phyloP scores from a whole-genome alignment of 2,888 invertebrate species.

The Drosophila kanekoi region DNA sequence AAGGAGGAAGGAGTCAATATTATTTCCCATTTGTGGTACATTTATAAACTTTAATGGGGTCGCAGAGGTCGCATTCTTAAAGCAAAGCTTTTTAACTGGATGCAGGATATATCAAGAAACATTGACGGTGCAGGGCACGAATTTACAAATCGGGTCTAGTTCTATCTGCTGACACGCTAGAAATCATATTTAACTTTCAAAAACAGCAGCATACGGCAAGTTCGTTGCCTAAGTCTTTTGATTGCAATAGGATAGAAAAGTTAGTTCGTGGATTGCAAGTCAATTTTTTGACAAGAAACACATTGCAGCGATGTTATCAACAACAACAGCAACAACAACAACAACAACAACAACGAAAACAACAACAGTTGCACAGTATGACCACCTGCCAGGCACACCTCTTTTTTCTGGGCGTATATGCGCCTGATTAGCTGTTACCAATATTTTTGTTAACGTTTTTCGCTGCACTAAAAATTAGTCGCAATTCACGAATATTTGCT shows the following conservation, averaged over 20 bases:
- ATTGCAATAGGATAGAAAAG: conserved; percentile 62
- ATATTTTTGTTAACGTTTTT: conserved; percentile 60
- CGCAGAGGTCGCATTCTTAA: too few relatives aligned
- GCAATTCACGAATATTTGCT: conserved; percentile 67
- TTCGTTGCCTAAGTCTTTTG: conserved; percentile 77
- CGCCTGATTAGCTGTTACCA: conserved; percentile 64
- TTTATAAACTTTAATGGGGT: too few relatives aligned
- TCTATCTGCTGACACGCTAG: conserved; percentile 1
- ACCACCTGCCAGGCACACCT: conserved; percentile 77
- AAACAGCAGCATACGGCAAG: conserved; percentile 40
- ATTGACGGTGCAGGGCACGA: neutral
- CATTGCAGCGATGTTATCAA: conserved; percentile 77
- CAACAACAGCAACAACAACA: conserved; percentile 53
- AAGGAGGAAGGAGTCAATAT: too few relatives aligned
- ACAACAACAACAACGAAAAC: conserved; percentile 41
- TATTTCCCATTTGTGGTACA: too few relatives aligned
- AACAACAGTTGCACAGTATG: conserved; percentile 33
- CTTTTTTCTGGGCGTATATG: conserved; percentile 52
- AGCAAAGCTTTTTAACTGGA: neutral
- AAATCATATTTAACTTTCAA: conserved; percentile 31
- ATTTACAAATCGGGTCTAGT: neutral
- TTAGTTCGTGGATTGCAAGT: conserved; percentile 71
- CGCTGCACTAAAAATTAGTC: conserved; percentile 73
- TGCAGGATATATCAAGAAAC: neutral
- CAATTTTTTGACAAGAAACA: conserved; percentile 79